phyloP scores from a whole-genome alignment of 2,113 vertebrate species.

The Pteropus alecto region DNA sequence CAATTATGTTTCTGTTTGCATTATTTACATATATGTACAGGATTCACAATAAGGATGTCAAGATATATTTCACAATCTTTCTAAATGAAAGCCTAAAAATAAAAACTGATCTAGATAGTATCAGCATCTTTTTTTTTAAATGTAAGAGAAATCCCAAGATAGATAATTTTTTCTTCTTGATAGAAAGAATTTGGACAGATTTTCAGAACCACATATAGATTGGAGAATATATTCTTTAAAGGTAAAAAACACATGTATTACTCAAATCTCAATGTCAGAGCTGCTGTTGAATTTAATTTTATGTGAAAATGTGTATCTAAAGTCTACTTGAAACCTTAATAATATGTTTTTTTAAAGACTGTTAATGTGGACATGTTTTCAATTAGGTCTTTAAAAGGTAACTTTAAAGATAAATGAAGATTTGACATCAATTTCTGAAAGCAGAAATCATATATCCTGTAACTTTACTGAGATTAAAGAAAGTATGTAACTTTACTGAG shows the following conservation, averaged over 20 bases:
- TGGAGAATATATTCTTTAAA: slow-evolving; percentile 23
- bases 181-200: background rate
- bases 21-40: slow-evolving; percentile 18
- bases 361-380: background rate
- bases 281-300: slow-evolving; percentile 52
- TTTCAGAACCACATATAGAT: background rate
- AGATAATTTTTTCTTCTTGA: background rate
- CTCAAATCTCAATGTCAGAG: slow-evolving; percentile 34
- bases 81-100: background rate
- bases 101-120: slow-evolving; percentile 28
- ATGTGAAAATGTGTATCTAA: slow-evolving; percentile 12
- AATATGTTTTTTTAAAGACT: background rate
- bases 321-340: slow-evolving; percentile 37
- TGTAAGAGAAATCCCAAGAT: background rate
- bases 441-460: background rate
- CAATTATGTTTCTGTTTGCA: slow-evolving; percentile 23
- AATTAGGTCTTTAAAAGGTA: slow-evolving; percentile 17
- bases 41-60: background rate
- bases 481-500: too few relatives aligned
- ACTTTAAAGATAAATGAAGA: background rate
- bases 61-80: slow-evolving; percentile 18
- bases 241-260: background rate
- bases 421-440: slow-evolving; percentile 14
- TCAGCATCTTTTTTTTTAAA: slow-evolving; percentile 15
- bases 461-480: background rate